Percentiles rank a stretch among this genome's conserved stretches.
phyloP scores from a whole-genome alignment of 2,888 invertebrate genomes.

The Caenorhabditis sinica region DNA sequence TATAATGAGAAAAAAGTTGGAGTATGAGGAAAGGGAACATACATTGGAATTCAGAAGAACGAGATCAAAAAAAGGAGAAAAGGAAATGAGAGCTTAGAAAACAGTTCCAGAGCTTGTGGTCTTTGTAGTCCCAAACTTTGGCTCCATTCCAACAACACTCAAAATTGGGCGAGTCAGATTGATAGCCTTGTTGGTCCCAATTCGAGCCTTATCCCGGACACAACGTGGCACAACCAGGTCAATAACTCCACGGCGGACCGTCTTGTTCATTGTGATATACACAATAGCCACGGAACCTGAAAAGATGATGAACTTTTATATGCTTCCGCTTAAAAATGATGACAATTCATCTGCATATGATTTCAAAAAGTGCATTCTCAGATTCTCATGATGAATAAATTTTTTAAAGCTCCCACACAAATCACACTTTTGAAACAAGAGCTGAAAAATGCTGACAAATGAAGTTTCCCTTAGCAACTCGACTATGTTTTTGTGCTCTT shows the following conservation, averaged over 20 bases:
- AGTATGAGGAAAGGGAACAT: background rate
- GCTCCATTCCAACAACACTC: slow-evolving; percentile 31
- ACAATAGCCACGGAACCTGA: slow-evolving; percentile 56
- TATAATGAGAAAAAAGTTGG: slow-evolving; percentile 9
- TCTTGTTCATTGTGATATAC: slow-evolving; percentile 60
- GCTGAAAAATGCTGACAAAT: slow-evolving; percentile 30
- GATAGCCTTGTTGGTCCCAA: slow-evolving; percentile 13
- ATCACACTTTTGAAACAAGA: slow-evolving; percentile 3
- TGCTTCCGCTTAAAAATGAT: background rate
- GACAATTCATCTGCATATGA: background rate
- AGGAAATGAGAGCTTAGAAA: slow-evolving; percentile 7
- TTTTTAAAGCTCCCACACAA: background rate
- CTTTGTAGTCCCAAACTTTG: background rate
- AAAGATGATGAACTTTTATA: background rate
- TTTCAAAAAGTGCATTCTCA: background rate
- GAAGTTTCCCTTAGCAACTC: background rate
- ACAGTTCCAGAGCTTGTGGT: slow-evolving; percentile 51
- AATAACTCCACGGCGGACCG: slow-evolving; percentile 53
- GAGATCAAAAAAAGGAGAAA: background rate
- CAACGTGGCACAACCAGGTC: slow-evolving; percentile 46
- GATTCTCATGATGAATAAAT: background rate
- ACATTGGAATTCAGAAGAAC: background rate
- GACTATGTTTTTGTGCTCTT: background rate
- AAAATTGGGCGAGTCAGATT: slow-evolving; percentile 20
- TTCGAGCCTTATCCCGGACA: slow-evolving; percentile 15